Evolutionary conservation across 2,888 invertebrate species (phyloP).

Genomic region (Dorcus hopei): DNA sequence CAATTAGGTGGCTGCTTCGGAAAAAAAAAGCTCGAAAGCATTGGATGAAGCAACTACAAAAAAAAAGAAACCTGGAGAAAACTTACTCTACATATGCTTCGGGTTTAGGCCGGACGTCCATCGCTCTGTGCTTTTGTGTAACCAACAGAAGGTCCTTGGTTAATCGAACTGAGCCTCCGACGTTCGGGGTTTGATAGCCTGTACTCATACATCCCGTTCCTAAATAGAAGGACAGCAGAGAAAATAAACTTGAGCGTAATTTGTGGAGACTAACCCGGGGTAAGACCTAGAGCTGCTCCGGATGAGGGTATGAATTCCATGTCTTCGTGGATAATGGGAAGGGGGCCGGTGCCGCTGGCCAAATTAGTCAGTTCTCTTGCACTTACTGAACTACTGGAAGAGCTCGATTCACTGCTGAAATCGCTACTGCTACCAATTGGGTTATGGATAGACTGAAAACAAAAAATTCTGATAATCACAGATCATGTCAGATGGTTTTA

Average conservation of each 20-base stretch:
- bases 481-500: no score
- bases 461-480: background rate
- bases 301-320: conserved; percentile 60
- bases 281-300: conserved; percentile 36
- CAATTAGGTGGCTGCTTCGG: background rate
- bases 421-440: conserved; percentile 35
- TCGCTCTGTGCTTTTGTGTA: conserved; percentile 68
- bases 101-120: conserved; percentile 62
- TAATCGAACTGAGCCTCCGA: conserved; percentile 56
- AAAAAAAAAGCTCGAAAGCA: background rate
- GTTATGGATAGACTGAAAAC: conserved; percentile 40
- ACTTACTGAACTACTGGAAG: conserved; percentile 44
- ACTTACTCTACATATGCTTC: conserved; percentile 67
- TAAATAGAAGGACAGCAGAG: conserved; percentile 5
- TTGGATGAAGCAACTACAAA: background rate
- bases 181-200: conserved; percentile 50
- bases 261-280: conserved; percentile 38
- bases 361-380: conserved; percentile 42
- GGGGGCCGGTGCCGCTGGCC: conserved; percentile 46
- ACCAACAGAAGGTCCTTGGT: conserved; percentile 78
- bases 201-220: conserved; percentile 48
- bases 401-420: conserved; percentile 42
- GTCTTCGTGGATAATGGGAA: conserved; percentile 87
- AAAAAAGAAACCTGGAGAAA: background rate
- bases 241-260: background rate